Base-by-base conservation (phyloP, 1,140 invertebrate genomes). In the Battus philenor region DNA sequence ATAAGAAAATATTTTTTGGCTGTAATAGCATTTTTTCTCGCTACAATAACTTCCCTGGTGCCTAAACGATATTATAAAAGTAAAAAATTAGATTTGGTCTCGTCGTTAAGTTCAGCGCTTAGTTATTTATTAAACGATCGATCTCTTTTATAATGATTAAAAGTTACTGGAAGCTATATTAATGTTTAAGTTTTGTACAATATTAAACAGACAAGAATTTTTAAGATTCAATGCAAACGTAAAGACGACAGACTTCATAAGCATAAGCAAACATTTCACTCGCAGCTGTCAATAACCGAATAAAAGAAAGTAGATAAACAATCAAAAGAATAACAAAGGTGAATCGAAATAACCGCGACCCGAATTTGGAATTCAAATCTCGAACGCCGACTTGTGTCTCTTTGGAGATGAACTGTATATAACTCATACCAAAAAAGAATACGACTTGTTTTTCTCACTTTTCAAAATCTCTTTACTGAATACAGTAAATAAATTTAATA, bases 311-410 rank as follows among this genome's bases (percentile, higher is more conserved):
- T 70, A 82, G 66, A 78, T 73, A 79, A 81, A 80, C 68, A 82
- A 75, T 75, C 73, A 68, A 69, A 79, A 80, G 76, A 79, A 81
- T 83, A 85, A 79, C 73, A 82, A 76, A 84, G 72, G 69, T 79
- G 73, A 82, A 80, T 78, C 59, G 67, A 70, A 75, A 72, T 64
- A 70, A 73, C 67, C 54, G 62, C 61, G 67, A 73, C 51, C 66
- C 55, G 59, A 70, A 86, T 87, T 87, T 86, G 86, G 79, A 65
- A 87, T 86, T 87, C 86, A 86, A 87, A 87, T 87, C 79, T 69
- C 72, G 81, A 47, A 54, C 76, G 60, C 64, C 69, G 76, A 78
- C 73, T 83, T 78, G 68, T 54, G 52, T 63, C 50, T 44, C 29
- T 17, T 10, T 18, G 9, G 38, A 12, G 22, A 11, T 5, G 30